phyloP scores from a whole-genome alignment of 2,888 invertebrate genomes.

The Theristus sp. region DNA sequence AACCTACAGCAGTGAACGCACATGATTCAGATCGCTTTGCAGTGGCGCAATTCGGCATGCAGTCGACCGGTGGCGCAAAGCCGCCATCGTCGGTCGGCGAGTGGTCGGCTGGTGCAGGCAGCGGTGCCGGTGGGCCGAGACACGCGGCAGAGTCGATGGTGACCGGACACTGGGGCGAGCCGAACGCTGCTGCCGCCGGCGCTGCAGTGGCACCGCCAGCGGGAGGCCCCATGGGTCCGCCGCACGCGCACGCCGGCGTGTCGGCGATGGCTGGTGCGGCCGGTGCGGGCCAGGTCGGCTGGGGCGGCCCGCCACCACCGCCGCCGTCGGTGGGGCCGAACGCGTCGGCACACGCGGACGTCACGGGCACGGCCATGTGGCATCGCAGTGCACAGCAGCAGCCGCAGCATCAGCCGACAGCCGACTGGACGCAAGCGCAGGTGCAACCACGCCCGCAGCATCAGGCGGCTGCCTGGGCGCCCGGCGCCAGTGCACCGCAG shows the following conservation, averaged over 20 bases:
- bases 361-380: not conserved
- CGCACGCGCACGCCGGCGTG: too few relatives aligned
- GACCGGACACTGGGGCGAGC: not conserved
- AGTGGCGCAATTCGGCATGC: too few relatives aligned
- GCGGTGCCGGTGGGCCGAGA: not conserved
- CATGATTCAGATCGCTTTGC: too few relatives aligned
- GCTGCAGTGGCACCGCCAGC: not conserved
- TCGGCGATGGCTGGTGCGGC: not conserved
- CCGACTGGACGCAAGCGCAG: not conserved
- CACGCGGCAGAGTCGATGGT: not conserved
- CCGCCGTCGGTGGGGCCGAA: not conserved
- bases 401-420: not conserved
- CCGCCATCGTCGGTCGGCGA: not conserved
- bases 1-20: too few relatives aligned
- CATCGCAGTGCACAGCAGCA: not conserved
- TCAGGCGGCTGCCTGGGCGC: too few relatives aligned
- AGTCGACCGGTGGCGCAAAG: not conserved
- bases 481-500: too few relatives aligned
- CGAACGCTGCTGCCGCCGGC: not conserved
- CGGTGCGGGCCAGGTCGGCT: not conserved
- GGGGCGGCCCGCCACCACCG: not conserved
- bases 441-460: not conserved
- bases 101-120: not conserved
- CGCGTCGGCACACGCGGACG: not conserved
- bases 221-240: not conserved